Evolutionary conservation across 2,888 invertebrate species (phyloP).

Genomic region (Rotaria macrura): DNA sequence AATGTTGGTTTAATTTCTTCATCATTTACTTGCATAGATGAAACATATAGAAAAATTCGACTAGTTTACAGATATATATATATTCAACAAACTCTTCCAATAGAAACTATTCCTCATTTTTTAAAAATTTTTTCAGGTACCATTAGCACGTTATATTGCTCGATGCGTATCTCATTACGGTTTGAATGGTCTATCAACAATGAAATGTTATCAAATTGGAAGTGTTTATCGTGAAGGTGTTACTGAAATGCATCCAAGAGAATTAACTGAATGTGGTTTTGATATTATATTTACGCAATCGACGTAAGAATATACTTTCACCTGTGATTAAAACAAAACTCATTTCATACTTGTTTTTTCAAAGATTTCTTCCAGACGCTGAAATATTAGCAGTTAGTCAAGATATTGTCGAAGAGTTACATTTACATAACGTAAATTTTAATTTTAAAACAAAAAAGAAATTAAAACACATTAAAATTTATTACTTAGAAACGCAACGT

Average conservation of each 20-base stretch:
- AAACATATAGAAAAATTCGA: too few relatives aligned
- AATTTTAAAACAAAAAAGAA: background rate
- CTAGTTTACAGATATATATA: too few relatives aligned
- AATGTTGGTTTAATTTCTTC: too few relatives aligned
- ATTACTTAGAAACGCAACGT: slow-evolving; percentile 40
- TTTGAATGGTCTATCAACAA: slow-evolving; percentile 61
- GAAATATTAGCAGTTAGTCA: slow-evolving; percentile 69
- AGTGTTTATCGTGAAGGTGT: slow-evolving; percentile 66
- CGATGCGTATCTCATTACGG: slow-evolving; percentile 43
- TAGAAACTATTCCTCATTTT: background rate
- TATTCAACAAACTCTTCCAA: too few relatives aligned
- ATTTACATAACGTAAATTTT: slow-evolving; percentile 54
- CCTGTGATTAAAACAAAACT: too few relatives aligned
- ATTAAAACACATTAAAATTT: slow-evolving; percentile 26
- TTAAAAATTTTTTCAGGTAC: slow-evolving; percentile 52
- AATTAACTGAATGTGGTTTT: slow-evolving; percentile 78
- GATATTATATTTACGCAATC: slow-evolving; percentile 67
- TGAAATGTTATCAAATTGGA: slow-evolving; percentile 75
- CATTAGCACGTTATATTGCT: slow-evolving; percentile 69
- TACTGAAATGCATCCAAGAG: slow-evolving; percentile 66
- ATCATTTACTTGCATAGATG: too few relatives aligned
- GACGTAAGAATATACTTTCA: slow-evolving; percentile 38
- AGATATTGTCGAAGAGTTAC: slow-evolving; percentile 63
- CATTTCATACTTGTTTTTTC: too few relatives aligned
- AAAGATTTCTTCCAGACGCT: slow-evolving; percentile 66